These are phyloP conservation scores for Ranitomeya imitator DNA, from an alignment of 2,113 vertebrate species.

Conservation along the genomic window DNA sequence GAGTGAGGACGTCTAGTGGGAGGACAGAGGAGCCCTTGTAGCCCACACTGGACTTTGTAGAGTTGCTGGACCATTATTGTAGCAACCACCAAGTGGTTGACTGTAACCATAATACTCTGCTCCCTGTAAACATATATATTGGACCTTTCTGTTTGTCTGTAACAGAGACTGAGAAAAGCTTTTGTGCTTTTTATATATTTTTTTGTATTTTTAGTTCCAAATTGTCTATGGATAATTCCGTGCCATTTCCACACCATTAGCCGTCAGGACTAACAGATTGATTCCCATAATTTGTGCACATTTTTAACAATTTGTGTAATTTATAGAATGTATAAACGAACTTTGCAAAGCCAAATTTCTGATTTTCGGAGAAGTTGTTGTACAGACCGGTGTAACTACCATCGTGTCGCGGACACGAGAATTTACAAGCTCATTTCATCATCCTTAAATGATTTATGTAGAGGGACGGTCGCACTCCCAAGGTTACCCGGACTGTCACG, in stretches of 20 bases:
- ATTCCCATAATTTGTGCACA: neutral
- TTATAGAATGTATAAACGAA: neutral
- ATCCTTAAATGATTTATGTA: conserved; percentile 11
- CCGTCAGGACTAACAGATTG: neutral
- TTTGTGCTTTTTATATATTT: too few relatives aligned
- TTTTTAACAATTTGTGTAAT: neutral
- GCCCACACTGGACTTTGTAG: too few relatives aligned
- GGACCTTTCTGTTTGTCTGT: too few relatives aligned
- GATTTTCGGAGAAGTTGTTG: neutral
- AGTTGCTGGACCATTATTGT: too few relatives aligned
- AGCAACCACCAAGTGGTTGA: too few relatives aligned
- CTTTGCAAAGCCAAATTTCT: neutral
- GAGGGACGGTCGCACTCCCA: conserved; percentile 30
- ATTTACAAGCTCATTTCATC: conserved; percentile 16
- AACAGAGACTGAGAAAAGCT: too few relatives aligned
- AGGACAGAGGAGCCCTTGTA: too few relatives aligned
- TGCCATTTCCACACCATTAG: neutral
- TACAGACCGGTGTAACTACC: neutral
- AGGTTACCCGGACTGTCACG: conserved; percentile 1
- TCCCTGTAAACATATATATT: too few relatives aligned
- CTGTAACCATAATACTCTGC: too few relatives aligned
- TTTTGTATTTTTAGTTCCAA: too few relatives aligned
- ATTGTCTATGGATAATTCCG: too few relatives aligned
- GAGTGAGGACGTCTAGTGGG: too few relatives aligned
- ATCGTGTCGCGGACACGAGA: neutral